Evolutionary conservation across 2,888 invertebrate species (phyloP).

Genomic region (Drosophila paucipuncta): DNA sequence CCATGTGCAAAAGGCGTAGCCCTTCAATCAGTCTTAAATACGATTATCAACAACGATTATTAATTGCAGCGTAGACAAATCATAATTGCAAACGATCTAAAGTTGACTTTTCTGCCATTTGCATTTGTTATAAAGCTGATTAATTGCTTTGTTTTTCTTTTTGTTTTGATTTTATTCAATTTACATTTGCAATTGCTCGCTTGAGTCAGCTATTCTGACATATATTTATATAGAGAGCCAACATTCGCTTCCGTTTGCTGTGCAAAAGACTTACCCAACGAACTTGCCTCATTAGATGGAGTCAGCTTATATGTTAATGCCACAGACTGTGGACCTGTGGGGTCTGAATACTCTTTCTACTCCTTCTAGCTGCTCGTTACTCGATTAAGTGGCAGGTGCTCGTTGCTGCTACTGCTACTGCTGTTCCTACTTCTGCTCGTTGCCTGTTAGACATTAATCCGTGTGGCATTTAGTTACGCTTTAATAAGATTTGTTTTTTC

Average conservation of each 20-base stretch:
- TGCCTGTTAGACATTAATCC: conserved; percentile 75
- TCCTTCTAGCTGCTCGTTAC: conserved; percentile 43
- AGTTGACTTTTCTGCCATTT: conserved; percentile 46
- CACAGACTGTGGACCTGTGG: conserved; percentile 39
- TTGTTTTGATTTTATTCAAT: conserved; percentile 45
- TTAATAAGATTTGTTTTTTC: conserved; percentile 64
- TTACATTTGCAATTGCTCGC: conserved; percentile 30
- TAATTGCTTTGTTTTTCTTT: conserved; percentile 69
- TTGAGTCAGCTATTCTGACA: neutral
- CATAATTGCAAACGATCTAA: conserved; percentile 45
- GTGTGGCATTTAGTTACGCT: conserved; percentile 77
- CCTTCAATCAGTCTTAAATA: conserved; percentile 42
- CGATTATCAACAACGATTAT: conserved; percentile 55
- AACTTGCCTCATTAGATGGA: conserved; percentile 59
- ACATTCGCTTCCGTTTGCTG: conserved; percentile 23
- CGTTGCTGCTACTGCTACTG: conserved; percentile 43
- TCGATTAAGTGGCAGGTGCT: conserved; percentile 67
- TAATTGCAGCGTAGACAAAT: conserved; percentile 41
- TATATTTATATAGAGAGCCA: neutral
- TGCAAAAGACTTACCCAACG: conserved; percentile 39
- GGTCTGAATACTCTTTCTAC: conserved; percentile 42
- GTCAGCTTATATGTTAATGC: conserved; percentile 64
- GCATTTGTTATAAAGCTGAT: conserved; percentile 51
- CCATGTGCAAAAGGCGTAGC: neutral
- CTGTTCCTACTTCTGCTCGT: conserved; percentile 38